A percentile compares a stretch with the other conserved stretches of the same genome.
phyloP scores from a whole-genome alignment of 2,797 vertebrate species.

The Emys orbicularis region DNA sequence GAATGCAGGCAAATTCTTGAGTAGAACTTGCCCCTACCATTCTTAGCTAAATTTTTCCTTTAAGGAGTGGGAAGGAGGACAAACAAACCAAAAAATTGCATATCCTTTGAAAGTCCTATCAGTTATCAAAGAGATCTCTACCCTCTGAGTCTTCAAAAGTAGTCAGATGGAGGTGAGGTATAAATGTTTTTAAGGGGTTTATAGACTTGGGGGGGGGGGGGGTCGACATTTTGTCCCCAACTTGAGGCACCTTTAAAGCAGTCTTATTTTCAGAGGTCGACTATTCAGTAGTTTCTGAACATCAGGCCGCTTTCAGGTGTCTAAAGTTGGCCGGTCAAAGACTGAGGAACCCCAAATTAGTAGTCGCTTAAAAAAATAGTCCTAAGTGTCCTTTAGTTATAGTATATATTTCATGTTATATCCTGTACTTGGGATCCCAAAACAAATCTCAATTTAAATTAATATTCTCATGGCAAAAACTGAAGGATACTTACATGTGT shows the following conservation, averaged over 20 bases:
- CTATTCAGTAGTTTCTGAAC: background rate
- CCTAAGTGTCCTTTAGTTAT: background rate
- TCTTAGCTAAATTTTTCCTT: background rate
- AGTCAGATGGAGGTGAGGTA: rapidly evolving
- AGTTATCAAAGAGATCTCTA: background rate
- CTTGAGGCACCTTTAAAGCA: background rate
- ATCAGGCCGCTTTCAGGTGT: background rate
- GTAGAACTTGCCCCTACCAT: background rate
- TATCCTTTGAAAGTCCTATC: too few relatives aligned
- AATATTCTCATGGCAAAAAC: conserved; percentile 3
- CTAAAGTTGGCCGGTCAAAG: background rate
- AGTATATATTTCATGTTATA: background rate
- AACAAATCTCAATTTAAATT: background rate
- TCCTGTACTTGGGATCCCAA: background rate
- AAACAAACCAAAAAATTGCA: background rate
- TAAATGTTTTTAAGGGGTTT: background rate
- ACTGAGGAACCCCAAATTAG: background rate
- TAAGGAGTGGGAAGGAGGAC: background rate
- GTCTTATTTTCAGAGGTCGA: background rate
- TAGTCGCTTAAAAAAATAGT: background rate
- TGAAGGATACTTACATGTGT: background rate
- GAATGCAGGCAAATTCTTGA: background rate
- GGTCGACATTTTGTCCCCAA: too few relatives aligned
- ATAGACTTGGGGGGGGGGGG: too few relatives aligned
- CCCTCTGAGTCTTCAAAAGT: too few relatives aligned